Conservation (phyloP, 2,797 vertebrate genomes). For the Tapera naevia region DNA sequence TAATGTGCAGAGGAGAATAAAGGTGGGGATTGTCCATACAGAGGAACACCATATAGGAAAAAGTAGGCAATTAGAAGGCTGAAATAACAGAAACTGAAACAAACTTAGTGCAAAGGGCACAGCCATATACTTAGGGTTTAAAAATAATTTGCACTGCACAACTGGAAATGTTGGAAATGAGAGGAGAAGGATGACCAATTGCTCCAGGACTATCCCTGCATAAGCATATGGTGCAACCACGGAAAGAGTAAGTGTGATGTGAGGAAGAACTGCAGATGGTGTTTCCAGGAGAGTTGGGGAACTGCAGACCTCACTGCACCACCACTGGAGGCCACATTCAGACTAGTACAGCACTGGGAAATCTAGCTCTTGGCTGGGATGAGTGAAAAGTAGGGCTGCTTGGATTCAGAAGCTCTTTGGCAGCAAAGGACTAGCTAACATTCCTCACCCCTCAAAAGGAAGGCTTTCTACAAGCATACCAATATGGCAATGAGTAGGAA, state of each 20-base stretch:
- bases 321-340: neutral
- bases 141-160: neutral
- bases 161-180: neutral
- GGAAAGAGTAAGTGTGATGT: neutral
- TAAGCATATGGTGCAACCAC: neutral
- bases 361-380: neutral
- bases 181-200: neutral
- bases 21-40: neutral
- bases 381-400: neutral
- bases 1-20: neutral
- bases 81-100: neutral
- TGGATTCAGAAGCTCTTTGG: neutral
- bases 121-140: neutral
- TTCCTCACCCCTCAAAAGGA: neutral
- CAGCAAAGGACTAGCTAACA: neutral
- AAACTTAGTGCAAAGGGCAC: neutral
- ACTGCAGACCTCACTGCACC: neutral
- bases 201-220: neutral
- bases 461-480: neutral
- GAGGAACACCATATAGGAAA: neutral
- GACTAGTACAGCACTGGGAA: fast-evolving
- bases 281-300: neutral
- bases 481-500: neutral
- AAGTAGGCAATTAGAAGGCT: neutral
- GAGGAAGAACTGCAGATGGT: neutral